Conservation (phyloP, 2,888 invertebrate genomes). For the Cephus nigrinus region DNA sequence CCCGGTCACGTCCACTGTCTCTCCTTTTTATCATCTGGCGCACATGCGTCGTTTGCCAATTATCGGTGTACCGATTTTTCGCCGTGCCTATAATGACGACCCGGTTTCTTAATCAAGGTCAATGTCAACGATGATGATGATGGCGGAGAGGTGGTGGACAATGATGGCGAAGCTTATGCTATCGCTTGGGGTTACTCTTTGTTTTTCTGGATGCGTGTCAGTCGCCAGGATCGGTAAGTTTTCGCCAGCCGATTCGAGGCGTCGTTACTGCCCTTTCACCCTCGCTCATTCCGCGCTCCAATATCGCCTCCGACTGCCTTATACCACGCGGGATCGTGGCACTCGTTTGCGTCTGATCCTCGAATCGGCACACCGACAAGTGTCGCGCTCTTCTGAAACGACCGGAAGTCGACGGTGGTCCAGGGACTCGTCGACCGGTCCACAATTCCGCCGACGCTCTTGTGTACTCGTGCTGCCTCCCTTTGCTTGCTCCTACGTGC, state of each 20-base stretch:
- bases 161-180: conserved; percentile 51
- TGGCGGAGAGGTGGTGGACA: neutral
- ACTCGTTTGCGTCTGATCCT: neutral
- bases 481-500: conserved; percentile 43
- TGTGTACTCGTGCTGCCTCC: conserved; percentile 50
- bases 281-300: conserved; percentile 60
- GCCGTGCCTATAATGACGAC: neutral
- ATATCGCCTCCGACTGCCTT: conserved; percentile 26
- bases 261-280: conserved; percentile 57
- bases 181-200: conserved; percentile 54
- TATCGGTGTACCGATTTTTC: neutral
- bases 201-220: conserved; percentile 66
- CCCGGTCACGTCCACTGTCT: neutral
- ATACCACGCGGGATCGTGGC: neutral
- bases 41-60: neutral
- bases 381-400: conserved; percentile 5
- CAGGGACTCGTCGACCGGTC: neutral
- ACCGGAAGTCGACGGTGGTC: conserved; percentile 1
- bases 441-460: conserved; percentile 37
- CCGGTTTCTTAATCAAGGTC: neutral
- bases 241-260: conserved; percentile 65
- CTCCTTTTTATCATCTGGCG: neutral
- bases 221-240: conserved; percentile 72
- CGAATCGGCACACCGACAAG: neutral
- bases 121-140: neutral